A percentile compares a stretch with the other conserved stretches of the same genome.
phyloP scores from a whole-genome alignment of 1,140 invertebrate genomes.

The Brachionus manjavacas region DNA sequence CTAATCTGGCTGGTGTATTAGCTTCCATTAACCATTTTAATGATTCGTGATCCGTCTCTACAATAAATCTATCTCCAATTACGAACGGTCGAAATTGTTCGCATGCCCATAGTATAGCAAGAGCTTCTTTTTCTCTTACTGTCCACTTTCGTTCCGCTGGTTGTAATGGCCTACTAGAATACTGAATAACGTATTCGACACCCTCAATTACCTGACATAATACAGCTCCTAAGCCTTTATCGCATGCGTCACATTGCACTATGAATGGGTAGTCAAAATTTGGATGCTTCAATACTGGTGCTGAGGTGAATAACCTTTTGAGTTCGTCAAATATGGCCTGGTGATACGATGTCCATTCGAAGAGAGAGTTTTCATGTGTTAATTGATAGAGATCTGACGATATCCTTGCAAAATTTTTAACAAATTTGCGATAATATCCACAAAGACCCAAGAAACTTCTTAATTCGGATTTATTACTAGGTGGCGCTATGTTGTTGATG shows the following conservation, averaged over 20 bases:
- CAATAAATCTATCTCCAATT: too few species aligned
- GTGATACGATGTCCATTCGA: conserved; percentile 43
- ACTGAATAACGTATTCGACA: conserved; percentile 45
- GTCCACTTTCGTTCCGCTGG: conserved; percentile 46
- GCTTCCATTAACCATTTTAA: too few species aligned
- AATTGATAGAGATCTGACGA: conserved; percentile 44
- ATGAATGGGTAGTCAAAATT: neutral
- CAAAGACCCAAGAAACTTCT: conserved; percentile 43
- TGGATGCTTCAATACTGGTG: too few species aligned
- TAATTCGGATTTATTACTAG: conserved; percentile 43
- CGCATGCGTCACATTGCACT: conserved; percentile 47
- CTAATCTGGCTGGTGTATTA: conserved; percentile 42
- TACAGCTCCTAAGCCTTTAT: conserved; percentile 46
- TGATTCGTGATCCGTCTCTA: too few species aligned
- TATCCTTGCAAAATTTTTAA: conserved; percentile 44
- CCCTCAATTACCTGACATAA: conserved; percentile 47
- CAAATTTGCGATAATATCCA: conserved; percentile 44
- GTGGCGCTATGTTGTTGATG: conserved; percentile 40
- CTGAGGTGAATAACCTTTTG: too few species aligned
- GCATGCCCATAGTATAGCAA: conserved; percentile 46
- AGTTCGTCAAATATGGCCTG: too few species aligned
- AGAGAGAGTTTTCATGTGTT: conserved; percentile 45
- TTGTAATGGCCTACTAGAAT: conserved; percentile 44
- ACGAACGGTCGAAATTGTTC: conserved; percentile 43
- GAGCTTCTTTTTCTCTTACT: conserved; percentile 45